Percentiles rank a stretch among this genome's conserved stretches.
phyloP scores from a whole-genome alignment of 1,140 invertebrate genomes.

The Formica exsecta region DNA sequence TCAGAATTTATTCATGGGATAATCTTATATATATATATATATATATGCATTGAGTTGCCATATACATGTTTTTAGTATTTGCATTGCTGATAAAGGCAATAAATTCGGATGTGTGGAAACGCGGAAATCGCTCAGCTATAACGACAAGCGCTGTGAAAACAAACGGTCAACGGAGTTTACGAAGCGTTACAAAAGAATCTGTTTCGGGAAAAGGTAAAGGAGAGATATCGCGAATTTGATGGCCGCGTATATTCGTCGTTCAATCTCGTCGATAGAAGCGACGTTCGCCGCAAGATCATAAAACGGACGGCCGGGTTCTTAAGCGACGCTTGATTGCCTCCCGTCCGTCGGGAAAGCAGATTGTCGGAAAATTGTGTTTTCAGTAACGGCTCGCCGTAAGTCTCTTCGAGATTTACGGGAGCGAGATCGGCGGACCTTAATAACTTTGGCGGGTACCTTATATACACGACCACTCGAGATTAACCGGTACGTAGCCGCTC shows the following conservation, averaged over 20 bases:
- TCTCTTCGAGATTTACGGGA: slow-evolving; percentile 56
- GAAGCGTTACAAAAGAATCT: slow-evolving; percentile 17
- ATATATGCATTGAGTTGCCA: not conserved
- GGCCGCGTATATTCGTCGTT: slow-evolving; percentile 56
- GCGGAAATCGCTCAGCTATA: slow-evolving; percentile 13
- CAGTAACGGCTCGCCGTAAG: slow-evolving; percentile 44
- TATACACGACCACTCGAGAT: slow-evolving; percentile 27
- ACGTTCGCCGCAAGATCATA: slow-evolving; percentile 60
- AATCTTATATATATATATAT: slow-evolving; percentile 13
- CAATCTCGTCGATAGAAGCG: slow-evolving; percentile 56
- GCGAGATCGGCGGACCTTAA: slow-evolving; percentile 65
- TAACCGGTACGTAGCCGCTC: slow-evolving; percentile 34
- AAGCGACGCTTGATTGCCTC: slow-evolving; percentile 72
- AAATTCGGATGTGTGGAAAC: slow-evolving; percentile 28
- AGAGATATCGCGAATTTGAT: slow-evolving; percentile 44
- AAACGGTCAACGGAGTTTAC: slow-evolving; percentile 37
- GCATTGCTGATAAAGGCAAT: slow-evolving; percentile 38
- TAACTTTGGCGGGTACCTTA: slow-evolving; percentile 59
- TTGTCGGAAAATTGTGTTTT: slow-evolving; percentile 73
- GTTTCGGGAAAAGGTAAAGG: not conserved
- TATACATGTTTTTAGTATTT: slow-evolving; percentile 36
- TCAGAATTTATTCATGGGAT: slow-evolving; percentile 50
- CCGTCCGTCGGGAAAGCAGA: slow-evolving; percentile 67
- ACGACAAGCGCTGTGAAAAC: slow-evolving; percentile 11
- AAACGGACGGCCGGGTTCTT: slow-evolving; percentile 62